Conservation (phyloP, 2,797 vertebrate genomes). For the Trichosurus vulpecula region DNA sequence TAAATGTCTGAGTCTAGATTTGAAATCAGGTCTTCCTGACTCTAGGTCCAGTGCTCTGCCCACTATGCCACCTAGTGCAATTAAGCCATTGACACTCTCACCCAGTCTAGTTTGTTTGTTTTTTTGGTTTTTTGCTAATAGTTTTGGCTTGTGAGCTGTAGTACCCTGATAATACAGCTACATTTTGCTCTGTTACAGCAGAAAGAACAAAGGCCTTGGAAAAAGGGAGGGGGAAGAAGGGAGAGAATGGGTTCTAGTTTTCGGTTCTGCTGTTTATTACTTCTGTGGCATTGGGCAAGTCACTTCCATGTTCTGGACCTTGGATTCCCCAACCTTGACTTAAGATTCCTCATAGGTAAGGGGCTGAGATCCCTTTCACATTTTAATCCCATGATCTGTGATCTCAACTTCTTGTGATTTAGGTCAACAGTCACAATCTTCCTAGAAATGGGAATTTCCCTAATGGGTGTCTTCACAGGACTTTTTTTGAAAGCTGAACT, state of each 20-base stretch:
- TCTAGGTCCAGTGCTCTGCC: background rate
- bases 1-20: background rate
- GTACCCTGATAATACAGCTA: background rate
- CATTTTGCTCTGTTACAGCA: background rate
- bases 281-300: slow-evolving; percentile 1
- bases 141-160: background rate
- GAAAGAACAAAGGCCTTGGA: background rate
- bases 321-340: slow-evolving; percentile 25
- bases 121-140: background rate
- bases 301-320: slow-evolving; percentile 25
- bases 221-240: background rate
- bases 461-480: background rate
- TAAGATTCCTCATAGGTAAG: background rate
- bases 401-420: background rate
- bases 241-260: slow-evolving; percentile 7
- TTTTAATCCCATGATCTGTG: background rate
- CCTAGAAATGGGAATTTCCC: background rate
- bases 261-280: background rate
- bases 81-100: background rate
- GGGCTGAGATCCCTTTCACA: background rate
- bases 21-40: background rate
- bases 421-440: background rate
- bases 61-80: background rate
- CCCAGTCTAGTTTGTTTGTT: background rate
- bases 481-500: background rate